phyloP scores from a whole-genome alignment of 2,797 vertebrate species.

The Dromococcyx pavoninus region DNA sequence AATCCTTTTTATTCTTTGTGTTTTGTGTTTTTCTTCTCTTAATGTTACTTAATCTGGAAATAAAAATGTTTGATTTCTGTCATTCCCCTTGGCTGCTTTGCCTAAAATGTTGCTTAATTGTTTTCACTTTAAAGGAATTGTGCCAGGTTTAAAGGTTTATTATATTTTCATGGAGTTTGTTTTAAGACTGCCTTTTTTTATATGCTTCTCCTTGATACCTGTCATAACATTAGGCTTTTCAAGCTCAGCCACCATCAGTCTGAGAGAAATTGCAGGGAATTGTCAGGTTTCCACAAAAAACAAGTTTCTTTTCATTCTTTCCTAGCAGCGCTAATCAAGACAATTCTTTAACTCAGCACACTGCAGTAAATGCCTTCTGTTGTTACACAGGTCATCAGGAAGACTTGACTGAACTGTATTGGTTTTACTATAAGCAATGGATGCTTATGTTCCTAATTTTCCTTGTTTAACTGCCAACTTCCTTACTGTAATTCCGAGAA shows the following conservation, averaged over 20 bases:
- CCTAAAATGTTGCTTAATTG: slow-evolving; percentile 50
- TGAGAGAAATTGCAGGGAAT: slow-evolving; percentile 6
- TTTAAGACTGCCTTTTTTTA: not conserved
- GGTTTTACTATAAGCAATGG: not conserved
- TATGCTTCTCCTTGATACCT: slow-evolving; percentile 5
- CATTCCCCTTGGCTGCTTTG: slow-evolving; percentile 28
- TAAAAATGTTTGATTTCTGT: slow-evolving; percentile 60
- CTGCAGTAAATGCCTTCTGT: not conserved
- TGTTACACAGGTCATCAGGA: not conserved
- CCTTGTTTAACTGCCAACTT: not conserved
- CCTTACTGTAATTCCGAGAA: not conserved
- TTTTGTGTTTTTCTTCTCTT: slow-evolving; percentile 36
- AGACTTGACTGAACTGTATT: not conserved
- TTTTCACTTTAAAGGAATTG: slow-evolving; percentile 16
- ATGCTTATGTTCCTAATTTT: not conserved
- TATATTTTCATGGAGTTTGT: not conserved
- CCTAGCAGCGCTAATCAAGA: not conserved
- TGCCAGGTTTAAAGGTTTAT: slow-evolving; percentile 13
- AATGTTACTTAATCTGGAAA: slow-evolving; percentile 62
- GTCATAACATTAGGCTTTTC: slow-evolving; percentile 21
- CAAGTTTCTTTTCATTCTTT: not conserved
- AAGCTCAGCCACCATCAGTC: not conserved
- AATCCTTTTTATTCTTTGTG: slow-evolving; percentile 50
- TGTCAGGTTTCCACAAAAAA: not conserved
- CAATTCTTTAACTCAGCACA: not conserved